phyloP scores from a whole-genome alignment of 2,888 invertebrate species.

The Drosophila infuscata region DNA sequence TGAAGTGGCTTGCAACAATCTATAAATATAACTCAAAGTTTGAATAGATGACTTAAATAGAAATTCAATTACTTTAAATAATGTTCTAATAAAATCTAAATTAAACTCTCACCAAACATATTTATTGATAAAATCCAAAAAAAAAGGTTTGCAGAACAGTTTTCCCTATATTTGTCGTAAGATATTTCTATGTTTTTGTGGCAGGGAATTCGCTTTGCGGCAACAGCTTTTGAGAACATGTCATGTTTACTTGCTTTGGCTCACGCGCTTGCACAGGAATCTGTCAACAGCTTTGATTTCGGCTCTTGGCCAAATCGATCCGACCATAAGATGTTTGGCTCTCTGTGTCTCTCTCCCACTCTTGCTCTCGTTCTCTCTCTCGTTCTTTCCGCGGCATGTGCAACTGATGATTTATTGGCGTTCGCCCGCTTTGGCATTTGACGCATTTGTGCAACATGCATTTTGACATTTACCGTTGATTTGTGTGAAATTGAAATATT shows the following conservation, averaged over 20 bases:
- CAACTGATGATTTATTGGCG: slow-evolving; percentile 70
- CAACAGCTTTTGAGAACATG: not conserved
- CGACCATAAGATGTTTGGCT: slow-evolving; percentile 21
- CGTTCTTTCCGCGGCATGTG: slow-evolving; percentile 18
- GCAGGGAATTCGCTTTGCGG: slow-evolving; percentile 13
- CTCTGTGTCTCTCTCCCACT: not conserved
- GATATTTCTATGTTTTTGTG: not conserved
- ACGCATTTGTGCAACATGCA: slow-evolving; percentile 80
- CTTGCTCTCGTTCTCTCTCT: not conserved
- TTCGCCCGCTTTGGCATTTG: slow-evolving; percentile 73
- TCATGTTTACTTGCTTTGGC: slow-evolving; percentile 23
- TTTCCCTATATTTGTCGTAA: not conserved
- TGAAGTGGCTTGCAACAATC: not conserved
- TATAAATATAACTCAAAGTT: not conserved
- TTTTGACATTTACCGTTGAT: slow-evolving; percentile 79
- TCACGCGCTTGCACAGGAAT: slow-evolving; percentile 49
- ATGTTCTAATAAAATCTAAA: not conserved
- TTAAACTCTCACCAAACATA: not conserved
- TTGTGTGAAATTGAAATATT: slow-evolving; percentile 73
- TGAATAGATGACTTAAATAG: not conserved
- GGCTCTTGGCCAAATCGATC: slow-evolving; percentile 44
- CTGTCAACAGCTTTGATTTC: slow-evolving; percentile 52
- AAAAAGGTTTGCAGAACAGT: not conserved
- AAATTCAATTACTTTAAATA: not conserved
- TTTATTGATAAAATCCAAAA: not conserved